Evolutionary conservation across 2,888 invertebrate genomes (phyloP).

Genomic region (Dromius quadrimaculatus): DNA sequence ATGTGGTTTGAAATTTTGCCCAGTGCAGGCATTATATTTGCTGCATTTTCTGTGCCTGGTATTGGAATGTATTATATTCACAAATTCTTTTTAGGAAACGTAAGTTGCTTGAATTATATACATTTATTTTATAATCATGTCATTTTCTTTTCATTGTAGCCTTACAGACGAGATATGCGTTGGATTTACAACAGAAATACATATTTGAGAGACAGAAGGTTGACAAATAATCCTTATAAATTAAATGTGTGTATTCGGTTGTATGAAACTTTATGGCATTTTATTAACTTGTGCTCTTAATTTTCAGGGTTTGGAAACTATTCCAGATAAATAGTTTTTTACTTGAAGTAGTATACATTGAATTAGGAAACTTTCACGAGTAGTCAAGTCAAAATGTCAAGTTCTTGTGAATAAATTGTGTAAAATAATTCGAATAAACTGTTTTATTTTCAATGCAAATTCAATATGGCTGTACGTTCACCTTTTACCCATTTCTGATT

Average conservation of each 20-base stretch:
- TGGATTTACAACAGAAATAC: conserved; percentile 35
- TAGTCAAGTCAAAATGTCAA: no score
- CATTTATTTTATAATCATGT: conserved; percentile 15
- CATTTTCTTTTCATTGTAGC: conserved; percentile 24
- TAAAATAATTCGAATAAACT: no score
- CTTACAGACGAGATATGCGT: conserved; percentile 37
- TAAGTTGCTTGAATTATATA: conserved; percentile 31
- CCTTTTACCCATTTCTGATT: no score
- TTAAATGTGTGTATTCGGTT: conserved; percentile 26
- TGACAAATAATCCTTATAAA: conserved; percentile 41
- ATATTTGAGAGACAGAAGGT: conserved; percentile 40
- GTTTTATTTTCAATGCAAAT: no score
- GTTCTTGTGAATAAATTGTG: no score
- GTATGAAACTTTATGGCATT: neutral
- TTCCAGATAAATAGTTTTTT: conserved; percentile 29
- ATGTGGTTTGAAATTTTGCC: conserved; percentile 50
- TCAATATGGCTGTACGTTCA: no score
- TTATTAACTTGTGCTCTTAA: neutral
- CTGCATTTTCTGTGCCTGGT: conserved; percentile 44
- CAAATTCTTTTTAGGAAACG: conserved; percentile 45
- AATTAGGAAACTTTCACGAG: neutral
- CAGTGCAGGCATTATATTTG: conserved; percentile 47
- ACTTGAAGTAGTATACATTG: conserved; percentile 16
- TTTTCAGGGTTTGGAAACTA: conserved; percentile 46
- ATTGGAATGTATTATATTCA: conserved; percentile 46